phyloP scores from a whole-genome alignment of 2,113 vertebrate species.

The Oryzias javanicus region DNA sequence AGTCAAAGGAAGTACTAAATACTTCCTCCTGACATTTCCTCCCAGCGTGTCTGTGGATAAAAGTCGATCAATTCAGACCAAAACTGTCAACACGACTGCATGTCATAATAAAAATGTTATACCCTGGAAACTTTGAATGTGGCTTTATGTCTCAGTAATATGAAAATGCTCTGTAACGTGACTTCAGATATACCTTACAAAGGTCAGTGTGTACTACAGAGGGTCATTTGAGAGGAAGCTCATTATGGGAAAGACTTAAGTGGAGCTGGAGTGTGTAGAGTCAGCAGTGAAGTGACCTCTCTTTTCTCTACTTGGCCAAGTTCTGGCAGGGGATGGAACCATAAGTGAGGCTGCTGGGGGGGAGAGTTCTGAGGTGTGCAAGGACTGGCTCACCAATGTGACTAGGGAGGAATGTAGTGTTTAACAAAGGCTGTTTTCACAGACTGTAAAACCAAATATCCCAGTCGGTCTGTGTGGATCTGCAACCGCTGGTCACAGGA shows the following conservation, averaged over 20 bases:
- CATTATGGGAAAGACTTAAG: conserved; percentile 49
- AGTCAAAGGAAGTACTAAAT: not conserved
- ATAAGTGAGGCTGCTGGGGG: conserved; percentile 19
- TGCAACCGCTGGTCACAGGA: conserved; percentile 62
- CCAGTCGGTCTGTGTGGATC: conserved; percentile 62
- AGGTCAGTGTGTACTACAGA: conserved; percentile 47
- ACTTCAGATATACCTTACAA: conserved; percentile 34
- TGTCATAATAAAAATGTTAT: not conserved
- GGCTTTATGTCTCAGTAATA: not conserved
- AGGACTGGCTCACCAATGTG: conserved; percentile 65
- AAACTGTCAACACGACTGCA: not conserved
- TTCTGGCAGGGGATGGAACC: conserved; percentile 47
- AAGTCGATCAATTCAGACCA: not conserved
- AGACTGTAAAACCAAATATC: conserved; percentile 70
- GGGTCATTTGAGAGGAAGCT: conserved; percentile 50
- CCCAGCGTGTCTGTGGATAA: not conserved
- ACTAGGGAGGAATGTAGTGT: conserved; percentile 72
- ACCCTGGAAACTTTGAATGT: not conserved
- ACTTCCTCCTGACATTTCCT: not conserved
- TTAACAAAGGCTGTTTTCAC: conserved; percentile 76
- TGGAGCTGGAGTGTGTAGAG: conserved; percentile 45
- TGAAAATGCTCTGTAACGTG: conserved; percentile 11
- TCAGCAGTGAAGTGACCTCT: conserved; percentile 63
- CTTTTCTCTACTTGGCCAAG: conserved; percentile 43
- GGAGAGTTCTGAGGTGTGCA: conserved; percentile 42